Evolutionary conservation across 2,797 vertebrate species (phyloP).

Genomic region (Acanthurus leucopareius): DNA sequence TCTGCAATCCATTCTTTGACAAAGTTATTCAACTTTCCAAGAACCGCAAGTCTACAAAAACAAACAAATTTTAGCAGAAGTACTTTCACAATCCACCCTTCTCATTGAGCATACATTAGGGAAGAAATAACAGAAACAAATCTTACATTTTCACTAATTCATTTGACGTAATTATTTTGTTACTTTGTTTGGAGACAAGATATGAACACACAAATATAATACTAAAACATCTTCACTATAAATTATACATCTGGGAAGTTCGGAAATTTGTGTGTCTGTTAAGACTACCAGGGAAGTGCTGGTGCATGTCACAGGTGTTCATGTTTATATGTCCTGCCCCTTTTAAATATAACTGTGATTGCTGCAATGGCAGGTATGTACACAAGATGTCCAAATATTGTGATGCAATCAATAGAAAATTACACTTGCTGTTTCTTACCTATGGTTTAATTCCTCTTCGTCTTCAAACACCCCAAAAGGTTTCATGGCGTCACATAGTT

Average conservation of each 20-base stretch:
- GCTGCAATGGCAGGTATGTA: not conserved
- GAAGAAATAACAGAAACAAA: not conserved
- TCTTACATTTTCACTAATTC: not conserved
- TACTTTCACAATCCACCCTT: not conserved
- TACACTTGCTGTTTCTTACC: slow-evolving; percentile 77
- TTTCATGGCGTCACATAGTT: slow-evolving; percentile 94
- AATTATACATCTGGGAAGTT: not conserved
- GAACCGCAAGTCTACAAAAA: slow-evolving; percentile 90
- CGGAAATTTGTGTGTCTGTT: not conserved
- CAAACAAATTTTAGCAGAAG: slow-evolving; percentile 22
- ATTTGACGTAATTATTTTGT: not conserved
- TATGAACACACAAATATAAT: too few species aligned
- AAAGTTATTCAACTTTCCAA: slow-evolving; percentile 94
- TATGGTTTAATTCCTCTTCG: slow-evolving; percentile 93
- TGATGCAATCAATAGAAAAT: not conserved
- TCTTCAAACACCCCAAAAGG: slow-evolving; percentile 97
- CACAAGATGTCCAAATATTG: not conserved
- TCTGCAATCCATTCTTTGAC: slow-evolving; percentile 97
- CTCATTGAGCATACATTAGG: not conserved
- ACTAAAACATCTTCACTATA: not conserved
- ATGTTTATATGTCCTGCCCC: not conserved
- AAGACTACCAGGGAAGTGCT: not conserved
- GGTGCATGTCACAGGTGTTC: not conserved
- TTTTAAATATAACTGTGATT: not conserved
- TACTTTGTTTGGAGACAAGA: not conserved